phyloP scores from a whole-genome alignment of 1,140 invertebrate species.

The Parapsyche elsis region DNA sequence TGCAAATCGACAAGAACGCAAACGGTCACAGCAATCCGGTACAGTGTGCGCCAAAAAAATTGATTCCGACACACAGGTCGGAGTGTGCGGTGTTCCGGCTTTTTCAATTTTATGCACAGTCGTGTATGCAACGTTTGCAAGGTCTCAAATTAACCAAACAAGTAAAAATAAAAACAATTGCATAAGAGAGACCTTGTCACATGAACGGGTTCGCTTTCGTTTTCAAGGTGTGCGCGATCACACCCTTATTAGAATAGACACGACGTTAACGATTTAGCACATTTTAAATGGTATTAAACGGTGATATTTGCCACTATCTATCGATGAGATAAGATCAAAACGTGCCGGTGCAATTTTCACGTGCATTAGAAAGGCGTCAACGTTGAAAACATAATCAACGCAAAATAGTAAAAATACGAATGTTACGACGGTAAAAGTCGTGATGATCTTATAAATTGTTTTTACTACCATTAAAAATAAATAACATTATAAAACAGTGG shows the following conservation, averaged over 20 bases:
- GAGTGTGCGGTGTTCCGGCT: slow-evolving; percentile 8
- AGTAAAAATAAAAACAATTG: slow-evolving; percentile 13
- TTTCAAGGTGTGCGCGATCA: neutral
- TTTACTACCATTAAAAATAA: too few species aligned
- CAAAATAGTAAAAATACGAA: too few species aligned
- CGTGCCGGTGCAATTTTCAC: too few species aligned
- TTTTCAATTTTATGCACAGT: slow-evolving; percentile 21
- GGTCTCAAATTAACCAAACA: neutral
- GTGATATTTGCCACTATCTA: too few species aligned
- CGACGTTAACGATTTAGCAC: too few species aligned
- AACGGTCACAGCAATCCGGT: neutral
- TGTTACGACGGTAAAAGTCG: too few species aligned
- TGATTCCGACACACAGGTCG: neutral
- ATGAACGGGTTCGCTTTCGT: slow-evolving; percentile 15
- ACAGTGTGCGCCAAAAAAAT: neutral
- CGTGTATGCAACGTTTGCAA: neutral
- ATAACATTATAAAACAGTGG: too few species aligned
- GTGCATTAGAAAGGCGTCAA: too few species aligned
- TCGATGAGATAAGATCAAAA: too few species aligned
- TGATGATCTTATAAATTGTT: too few species aligned
- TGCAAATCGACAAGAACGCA: neutral
- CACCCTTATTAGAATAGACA: neutral
- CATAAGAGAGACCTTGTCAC: slow-evolving; percentile 28
- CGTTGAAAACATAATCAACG: too few species aligned
- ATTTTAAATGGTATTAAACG: too few species aligned